These are phyloP conservation scores for Temnothorax rugatulus DNA, from an alignment of 2,888 invertebrate species.

Conservation along the genomic window DNA sequence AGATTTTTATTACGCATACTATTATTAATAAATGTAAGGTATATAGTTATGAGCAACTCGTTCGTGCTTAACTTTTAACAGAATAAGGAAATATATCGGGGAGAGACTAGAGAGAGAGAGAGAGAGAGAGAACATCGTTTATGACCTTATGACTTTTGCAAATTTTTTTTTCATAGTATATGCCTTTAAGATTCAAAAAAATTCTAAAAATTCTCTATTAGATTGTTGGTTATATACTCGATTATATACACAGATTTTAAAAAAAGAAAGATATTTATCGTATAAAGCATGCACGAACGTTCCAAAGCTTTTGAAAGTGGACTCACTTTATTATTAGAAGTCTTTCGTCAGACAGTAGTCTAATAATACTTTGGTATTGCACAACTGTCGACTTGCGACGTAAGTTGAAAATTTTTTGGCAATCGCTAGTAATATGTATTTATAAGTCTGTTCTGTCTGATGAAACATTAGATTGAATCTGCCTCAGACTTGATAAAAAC, in stretches of 20 bases:
- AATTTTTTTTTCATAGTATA: neutral
- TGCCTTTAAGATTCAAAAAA: neutral
- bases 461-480: neutral
- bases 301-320: conserved; percentile 6
- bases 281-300: neutral
- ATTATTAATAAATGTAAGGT: no score
- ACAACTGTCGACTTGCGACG: conserved; percentile 26
- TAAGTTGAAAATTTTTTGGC: conserved; percentile 23
- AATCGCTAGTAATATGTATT: conserved; percentile 21
- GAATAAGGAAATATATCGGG: no score
- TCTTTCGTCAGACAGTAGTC: conserved; percentile 2
- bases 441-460: conserved; percentile 16
- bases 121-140: no score
- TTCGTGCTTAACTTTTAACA: no score
- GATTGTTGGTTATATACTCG: neutral
- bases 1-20: no score
- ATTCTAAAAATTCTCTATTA: neutral
- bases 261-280: neutral
- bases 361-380: conserved; percentile 45
- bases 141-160: no score
- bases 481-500: neutral
- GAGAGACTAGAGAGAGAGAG: no score
- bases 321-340: conserved; percentile 35
- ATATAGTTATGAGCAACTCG: no score
- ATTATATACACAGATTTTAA: neutral